Conservation (phyloP, 2,888 invertebrate species). For the Pristionchus arcanus region DNA sequence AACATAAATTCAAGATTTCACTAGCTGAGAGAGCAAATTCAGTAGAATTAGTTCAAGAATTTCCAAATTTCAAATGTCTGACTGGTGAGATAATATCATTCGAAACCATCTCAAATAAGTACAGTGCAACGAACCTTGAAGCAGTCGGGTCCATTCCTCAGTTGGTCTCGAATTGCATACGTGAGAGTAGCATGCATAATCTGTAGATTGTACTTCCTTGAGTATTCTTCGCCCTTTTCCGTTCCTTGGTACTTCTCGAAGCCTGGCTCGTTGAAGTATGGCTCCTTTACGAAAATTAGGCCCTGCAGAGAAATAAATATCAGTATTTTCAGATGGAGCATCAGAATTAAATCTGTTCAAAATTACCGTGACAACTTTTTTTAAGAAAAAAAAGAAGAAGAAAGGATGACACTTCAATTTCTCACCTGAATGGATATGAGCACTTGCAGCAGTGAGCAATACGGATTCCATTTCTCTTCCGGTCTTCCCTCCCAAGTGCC, state of each 20-base stretch:
- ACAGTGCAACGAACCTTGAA: slow-evolving; percentile 66
- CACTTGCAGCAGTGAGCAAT: slow-evolving; percentile 78
- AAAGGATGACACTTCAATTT: background rate
- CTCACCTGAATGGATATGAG: slow-evolving; percentile 78
- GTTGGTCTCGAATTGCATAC: slow-evolving; percentile 78
- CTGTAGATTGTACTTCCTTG: slow-evolving; percentile 76
- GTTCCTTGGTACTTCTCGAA: slow-evolving; percentile 81
- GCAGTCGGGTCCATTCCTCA: slow-evolving; percentile 70
- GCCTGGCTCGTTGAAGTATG: slow-evolving; percentile 85
- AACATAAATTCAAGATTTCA: too few relatives aligned
- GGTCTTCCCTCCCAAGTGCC: slow-evolving; percentile 80
- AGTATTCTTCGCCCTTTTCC: slow-evolving; percentile 75
- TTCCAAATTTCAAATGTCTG: background rate
- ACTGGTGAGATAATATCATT: background rate
- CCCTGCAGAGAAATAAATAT: too few relatives aligned
- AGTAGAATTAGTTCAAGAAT: too few relatives aligned
- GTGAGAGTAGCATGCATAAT: slow-evolving; percentile 78
- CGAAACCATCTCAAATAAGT: too few relatives aligned
- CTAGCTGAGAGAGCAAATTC: too few relatives aligned
- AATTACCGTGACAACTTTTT: too few relatives aligned
- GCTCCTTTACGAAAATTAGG: slow-evolving; percentile 83
- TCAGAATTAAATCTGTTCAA: too few relatives aligned
- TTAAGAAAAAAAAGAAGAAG: background rate
- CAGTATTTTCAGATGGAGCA: too few relatives aligned
- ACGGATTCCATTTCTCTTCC: slow-evolving; percentile 79